phyloP scores from a whole-genome alignment of 2,113 vertebrate genomes.

The Solea senegalensis region DNA sequence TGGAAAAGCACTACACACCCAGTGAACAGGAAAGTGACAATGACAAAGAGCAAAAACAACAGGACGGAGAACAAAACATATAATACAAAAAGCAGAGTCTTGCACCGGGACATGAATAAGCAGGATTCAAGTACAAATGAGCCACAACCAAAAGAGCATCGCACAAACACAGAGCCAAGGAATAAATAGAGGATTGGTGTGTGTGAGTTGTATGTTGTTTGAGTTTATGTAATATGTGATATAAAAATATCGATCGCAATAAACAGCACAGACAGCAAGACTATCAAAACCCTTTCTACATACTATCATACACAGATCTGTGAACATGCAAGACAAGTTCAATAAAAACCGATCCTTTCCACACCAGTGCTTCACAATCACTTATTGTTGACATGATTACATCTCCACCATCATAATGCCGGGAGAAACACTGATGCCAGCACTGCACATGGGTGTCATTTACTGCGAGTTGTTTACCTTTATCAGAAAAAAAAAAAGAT shows the following conservation, averaged over 20 bases:
- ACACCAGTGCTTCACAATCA: slow-evolving; percentile 18
- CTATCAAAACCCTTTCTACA: no score
- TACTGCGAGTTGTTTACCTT: no score
- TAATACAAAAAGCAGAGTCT: slow-evolving; percentile 5
- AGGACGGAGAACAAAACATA: slow-evolving; percentile 30
- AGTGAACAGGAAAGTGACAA: slow-evolving; percentile 45
- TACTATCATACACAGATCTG: no score
- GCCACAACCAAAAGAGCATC: slow-evolving; percentile 40
- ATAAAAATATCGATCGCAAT: background rate
- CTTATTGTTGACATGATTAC: slow-evolving; percentile 6
- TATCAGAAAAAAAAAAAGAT: no score
- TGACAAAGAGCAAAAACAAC: slow-evolving; percentile 41
- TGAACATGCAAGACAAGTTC: background rate
- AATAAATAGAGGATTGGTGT: slow-evolving; percentile 23
- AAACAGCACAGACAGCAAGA: background rate
- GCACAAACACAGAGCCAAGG: slow-evolving; percentile 41
- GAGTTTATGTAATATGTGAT: slow-evolving; percentile 5
- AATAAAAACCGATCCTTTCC: slow-evolving; percentile 8
- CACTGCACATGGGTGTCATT: background rate
- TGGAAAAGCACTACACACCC: slow-evolving; percentile 56
- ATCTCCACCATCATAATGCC: slow-evolving; percentile 10
- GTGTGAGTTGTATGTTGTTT: slow-evolving; percentile 5
- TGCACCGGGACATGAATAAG: slow-evolving; percentile 49
- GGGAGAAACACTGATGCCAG: slow-evolving; percentile 13
- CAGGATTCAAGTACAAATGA: slow-evolving; percentile 39